Evolutionary conservation across 2,888 invertebrate species (phyloP).

Genomic region (Cryptus armator): DNA sequence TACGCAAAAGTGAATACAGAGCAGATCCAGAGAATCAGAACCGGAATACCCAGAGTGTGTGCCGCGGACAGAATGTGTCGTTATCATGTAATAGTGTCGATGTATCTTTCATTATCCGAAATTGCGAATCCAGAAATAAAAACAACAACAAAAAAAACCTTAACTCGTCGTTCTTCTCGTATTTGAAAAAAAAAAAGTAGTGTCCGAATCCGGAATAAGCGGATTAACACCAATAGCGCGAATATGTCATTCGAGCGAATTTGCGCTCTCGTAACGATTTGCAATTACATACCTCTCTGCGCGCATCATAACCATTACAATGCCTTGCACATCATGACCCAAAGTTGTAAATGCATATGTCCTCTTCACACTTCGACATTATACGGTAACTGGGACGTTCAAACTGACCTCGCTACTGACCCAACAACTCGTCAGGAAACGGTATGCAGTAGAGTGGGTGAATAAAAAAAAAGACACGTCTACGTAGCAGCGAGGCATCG

Average conservation of each 20-base stretch:
- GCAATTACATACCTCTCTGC: slow-evolving; percentile 19
- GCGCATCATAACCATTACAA: slow-evolving; percentile 33
- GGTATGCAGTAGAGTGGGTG: neutral
- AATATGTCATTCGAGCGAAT: slow-evolving; percentile 3
- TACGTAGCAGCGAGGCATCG: slow-evolving; percentile 19
- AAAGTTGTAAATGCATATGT: slow-evolving; percentile 44
- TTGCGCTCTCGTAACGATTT: slow-evolving; percentile 20
- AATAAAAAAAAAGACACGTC: slow-evolving; percentile 24
- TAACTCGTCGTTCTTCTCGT: neutral
- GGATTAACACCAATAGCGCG: neutral
- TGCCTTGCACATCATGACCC: slow-evolving; percentile 34
- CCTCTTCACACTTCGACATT: slow-evolving; percentile 15
- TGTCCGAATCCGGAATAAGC: neutral
- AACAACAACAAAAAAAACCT: neutral
- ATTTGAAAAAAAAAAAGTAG: neutral
- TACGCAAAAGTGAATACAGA: neutral
- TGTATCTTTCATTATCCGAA: neutral
- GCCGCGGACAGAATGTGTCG: neutral
- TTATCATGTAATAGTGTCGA: neutral
- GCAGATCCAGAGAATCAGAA: neutral
- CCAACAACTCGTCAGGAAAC: slow-evolving; percentile 9
- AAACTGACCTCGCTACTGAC: slow-evolving; percentile 43
- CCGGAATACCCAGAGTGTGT: neutral
- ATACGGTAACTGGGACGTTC: neutral
- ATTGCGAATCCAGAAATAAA: neutral